phyloP scores from a whole-genome alignment of 2,113 vertebrate genomes.

The Phalacrocorax pelagicus region DNA sequence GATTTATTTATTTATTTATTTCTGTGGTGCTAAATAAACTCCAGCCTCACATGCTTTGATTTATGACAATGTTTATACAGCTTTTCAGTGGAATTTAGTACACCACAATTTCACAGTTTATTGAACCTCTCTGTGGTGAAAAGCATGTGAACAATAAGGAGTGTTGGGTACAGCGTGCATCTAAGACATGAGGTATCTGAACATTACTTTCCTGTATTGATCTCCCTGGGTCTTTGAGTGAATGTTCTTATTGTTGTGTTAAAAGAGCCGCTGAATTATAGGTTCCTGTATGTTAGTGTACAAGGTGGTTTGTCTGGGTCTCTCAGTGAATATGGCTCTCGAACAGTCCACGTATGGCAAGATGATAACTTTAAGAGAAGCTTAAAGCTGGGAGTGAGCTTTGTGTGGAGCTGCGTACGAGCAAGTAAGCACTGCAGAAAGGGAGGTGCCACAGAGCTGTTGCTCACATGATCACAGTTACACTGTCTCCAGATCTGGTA shows the following conservation, averaged over 20 bases:
- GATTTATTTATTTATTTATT: background rate
- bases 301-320: background rate
- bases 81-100: constrained; percentile 1
- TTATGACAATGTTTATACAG: constrained; percentile 4
- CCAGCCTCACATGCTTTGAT: background rate
- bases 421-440: background rate
- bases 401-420: background rate
- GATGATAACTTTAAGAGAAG: background rate
- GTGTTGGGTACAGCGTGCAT: background rate
- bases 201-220: background rate
- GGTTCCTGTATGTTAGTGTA: background rate
- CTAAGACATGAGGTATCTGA: background rate
- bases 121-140: background rate
- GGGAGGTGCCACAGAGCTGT: background rate
- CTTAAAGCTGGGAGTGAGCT: background rate
- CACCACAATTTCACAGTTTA: background rate
- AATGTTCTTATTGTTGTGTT: background rate
- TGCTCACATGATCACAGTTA: background rate
- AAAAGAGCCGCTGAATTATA: background rate
- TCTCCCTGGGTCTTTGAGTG: background rate
- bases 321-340: background rate
- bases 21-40: background rate
- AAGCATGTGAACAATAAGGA: background rate
- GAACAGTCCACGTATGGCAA: background rate
- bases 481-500: background rate